Percentiles rank a stretch among this genome's conserved stretches.
phyloP scores from a whole-genome alignment of 2,797 vertebrate species.

The Cynopterus sphinx region DNA sequence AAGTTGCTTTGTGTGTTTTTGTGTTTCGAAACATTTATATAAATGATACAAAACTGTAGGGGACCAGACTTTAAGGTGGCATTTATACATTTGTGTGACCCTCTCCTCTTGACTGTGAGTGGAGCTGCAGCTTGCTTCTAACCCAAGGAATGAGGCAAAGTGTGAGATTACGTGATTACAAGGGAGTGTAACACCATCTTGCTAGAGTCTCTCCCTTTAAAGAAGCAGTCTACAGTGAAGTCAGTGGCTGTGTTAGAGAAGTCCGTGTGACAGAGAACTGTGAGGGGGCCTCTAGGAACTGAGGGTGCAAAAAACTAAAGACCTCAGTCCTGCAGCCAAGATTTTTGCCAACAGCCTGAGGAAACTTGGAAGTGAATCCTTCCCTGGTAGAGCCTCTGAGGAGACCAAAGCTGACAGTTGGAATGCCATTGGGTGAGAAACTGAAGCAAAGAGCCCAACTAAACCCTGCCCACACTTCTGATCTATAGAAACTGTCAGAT shows the following conservation, averaged over 20 bases:
- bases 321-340: not conserved
- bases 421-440: not conserved
- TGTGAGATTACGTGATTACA: not conserved
- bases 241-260: not conserved
- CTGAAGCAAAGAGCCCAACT: not conserved
- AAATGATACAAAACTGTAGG: not conserved
- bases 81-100: not conserved
- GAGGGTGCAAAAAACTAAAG: not conserved
- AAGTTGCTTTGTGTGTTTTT: not conserved
- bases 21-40: not conserved
- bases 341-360: not conserved
- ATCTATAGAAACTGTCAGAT: not conserved
- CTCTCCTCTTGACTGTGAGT: not conserved
- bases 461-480: not conserved
- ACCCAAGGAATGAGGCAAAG: not conserved
- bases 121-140: not conserved
- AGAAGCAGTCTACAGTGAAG: not conserved
- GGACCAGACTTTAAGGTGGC: not conserved
- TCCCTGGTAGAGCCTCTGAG: not conserved
- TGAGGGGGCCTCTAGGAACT: not conserved
- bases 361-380: not conserved
- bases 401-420: not conserved
- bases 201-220: not conserved
- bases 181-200: not conserved
- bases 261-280: not conserved